These are phyloP conservation scores for Charanyca ferruginea DNA, from an alignment of 2,888 invertebrate species.

Conservation along the genomic window DNA sequence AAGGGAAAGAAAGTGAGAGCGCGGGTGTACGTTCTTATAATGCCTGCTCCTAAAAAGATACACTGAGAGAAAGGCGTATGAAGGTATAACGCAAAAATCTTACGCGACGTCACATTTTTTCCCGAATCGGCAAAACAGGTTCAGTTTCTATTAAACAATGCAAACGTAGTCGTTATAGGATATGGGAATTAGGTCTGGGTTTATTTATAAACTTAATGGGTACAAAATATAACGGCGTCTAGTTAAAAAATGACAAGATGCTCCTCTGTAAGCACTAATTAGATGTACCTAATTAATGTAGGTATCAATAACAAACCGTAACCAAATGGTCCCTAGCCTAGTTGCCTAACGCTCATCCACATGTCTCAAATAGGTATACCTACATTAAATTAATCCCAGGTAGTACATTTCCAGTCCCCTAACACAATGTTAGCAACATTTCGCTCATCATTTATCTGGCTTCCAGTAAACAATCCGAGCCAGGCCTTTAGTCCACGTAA, in stretches of 20 bases:
- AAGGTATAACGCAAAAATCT: too few species aligned
- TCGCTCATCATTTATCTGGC: constrained; percentile 49
- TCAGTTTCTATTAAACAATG: background rate
- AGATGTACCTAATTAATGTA: constrained; percentile 1
- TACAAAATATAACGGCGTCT: too few species aligned
- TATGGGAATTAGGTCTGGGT: too few species aligned
- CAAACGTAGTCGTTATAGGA: background rate
- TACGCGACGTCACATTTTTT: too few species aligned
- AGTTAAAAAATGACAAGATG: too few species aligned
- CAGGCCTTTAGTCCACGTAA: constrained; percentile 37
- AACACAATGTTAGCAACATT: constrained; percentile 41
- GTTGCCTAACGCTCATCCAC: constrained; percentile 1
- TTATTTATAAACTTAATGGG: too few species aligned
- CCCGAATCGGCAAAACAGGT: too few species aligned
- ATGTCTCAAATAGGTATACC: constrained; percentile 31
- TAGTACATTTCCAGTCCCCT: constrained; percentile 26
- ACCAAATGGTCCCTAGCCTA: constrained; percentile 2
- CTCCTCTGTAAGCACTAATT: background rate
- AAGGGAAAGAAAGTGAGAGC: too few species aligned
- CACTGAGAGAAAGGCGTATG: too few species aligned
- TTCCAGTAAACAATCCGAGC: constrained; percentile 39
- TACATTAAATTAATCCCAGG: constrained; percentile 47
- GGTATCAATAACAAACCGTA: background rate
- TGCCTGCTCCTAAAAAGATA: too few species aligned
- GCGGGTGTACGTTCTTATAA: too few species aligned